These are phyloP conservation scores for Urophycis tenuis DNA, from an alignment of 2,797 vertebrate species.

Conservation along the genomic window DNA sequence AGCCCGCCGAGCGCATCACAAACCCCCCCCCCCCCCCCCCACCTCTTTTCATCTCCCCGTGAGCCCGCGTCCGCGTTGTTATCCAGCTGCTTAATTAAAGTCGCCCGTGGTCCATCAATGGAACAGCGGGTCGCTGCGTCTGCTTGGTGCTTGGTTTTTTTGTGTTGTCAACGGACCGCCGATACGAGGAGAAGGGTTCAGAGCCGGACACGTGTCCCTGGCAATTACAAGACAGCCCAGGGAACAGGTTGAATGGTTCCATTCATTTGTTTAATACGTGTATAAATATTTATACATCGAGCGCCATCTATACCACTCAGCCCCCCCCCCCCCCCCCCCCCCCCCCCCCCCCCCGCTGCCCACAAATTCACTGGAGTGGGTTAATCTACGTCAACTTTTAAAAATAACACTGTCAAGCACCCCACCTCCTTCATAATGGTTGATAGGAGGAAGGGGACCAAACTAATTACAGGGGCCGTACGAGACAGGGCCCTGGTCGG, in stretches of 20 bases:
- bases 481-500: not conserved
- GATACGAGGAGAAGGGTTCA: not conserved
- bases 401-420: not conserved
- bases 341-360: no score
- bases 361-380: not conserved
- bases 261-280: not conserved
- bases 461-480: not conserved
- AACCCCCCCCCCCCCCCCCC: no score
- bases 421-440: not conserved
- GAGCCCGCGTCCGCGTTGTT: conserved; percentile 21
- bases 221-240: not conserved
- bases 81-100: conserved; percentile 55
- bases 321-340: no score
- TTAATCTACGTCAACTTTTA: not conserved
- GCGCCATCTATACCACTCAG: not conserved
- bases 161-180: not conserved
- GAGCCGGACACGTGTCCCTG: not conserved
- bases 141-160: not conserved
- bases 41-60: conserved; percentile 24
- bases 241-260: not conserved
- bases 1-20: conserved; percentile 16
- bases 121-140: conserved; percentile 26
- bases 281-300: not conserved
- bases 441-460: not conserved
- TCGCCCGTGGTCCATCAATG: conserved; percentile 40